Evolutionary conservation across 53 echinoderm and acorn worm genomes (phyloP).

Genomic region (Arbacia lixula): DNA sequence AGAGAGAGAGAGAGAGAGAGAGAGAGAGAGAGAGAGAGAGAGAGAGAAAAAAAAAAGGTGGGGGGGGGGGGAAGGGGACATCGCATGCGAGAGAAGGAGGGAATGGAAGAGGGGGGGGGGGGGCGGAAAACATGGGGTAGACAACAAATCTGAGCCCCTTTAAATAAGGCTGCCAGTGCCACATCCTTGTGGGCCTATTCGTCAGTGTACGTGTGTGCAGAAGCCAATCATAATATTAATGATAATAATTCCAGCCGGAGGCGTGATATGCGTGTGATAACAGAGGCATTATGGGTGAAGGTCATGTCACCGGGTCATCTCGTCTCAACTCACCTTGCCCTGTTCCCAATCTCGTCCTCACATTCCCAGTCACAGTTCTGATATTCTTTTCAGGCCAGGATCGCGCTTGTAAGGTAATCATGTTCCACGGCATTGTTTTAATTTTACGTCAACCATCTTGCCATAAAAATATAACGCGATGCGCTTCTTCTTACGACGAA

Average conservation of each 20-base stretch:
- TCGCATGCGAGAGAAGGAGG: not conserved
- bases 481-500: too few relatives aligned
- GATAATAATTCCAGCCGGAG: slow-evolving; percentile 51
- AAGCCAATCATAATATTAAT: slow-evolving; percentile 63
- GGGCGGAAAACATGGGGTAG: not conserved
- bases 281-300: slow-evolving; percentile 51
- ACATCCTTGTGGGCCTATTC: not conserved
- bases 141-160: not conserved
- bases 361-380: not conserved
- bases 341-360: not conserved
- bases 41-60: too few relatives aligned
- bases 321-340: not conserved
- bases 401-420: too few relatives aligned
- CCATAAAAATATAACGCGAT: too few relatives aligned
- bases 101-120: not conserved
- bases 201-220: slow-evolving; percentile 11
- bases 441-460: too few relatives aligned
- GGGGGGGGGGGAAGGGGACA: too few relatives aligned
- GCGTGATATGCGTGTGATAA: slow-evolving; percentile 54
- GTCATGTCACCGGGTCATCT: slow-evolving; percentile 24
- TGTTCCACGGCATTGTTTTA: too few relatives aligned
- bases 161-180: not conserved
- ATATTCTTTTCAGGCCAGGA: too few relatives aligned
- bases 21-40: too few relatives aligned
- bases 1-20: not conserved